Base-by-base conservation (phyloP, 2,888 invertebrate species). In the Caenorhabditis uteleia region DNA sequence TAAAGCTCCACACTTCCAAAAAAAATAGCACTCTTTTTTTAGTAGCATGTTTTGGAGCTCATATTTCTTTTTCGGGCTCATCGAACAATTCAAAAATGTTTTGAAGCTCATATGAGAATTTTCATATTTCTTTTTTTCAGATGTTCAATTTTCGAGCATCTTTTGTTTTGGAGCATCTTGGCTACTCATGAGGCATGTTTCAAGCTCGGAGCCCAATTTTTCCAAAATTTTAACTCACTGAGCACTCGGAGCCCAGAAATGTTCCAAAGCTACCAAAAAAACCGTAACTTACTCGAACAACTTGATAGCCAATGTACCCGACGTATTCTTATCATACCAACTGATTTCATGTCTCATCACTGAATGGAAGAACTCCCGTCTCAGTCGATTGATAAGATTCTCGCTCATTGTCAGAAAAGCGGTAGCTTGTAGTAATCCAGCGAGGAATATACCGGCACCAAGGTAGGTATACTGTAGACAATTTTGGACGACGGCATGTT, bases 261-360 rank as follows among this genome's bases (percentile, higher is more conserved):
- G n/a, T n/a, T n/a, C 5, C 7, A 58, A 83, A n/a, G 18, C 8
- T 25, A 2, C 3, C 18, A 25, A 40, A 16, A 40, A 4, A n/a
- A 6, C 7, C 10, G 16, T 5, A 14, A 26, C 27, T 78, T 79
- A 87, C 86, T 87, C 86, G n/a, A 86, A 85, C 14, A 87, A 77
- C 69, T 86, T 85, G 3, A 84, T 84, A 2, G 85, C 84, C 40
- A 87, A 77, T 62, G 86, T 85, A 33, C 86, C 86, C n/a, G 83
- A 84, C 56, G 85, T 84, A 64, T 85, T 84, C 23, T 80, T 82
- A 70, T 85, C 85, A 74, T 83, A 85, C 85, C 85, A 85, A 18
- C 82, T 77, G 54, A 85, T 85, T 58, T 85, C 84, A 64, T 85
- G 85, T 5, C 83, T 70, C 34, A 85, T 73, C 20, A 85, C 78